phyloP scores from a whole-genome alignment of 1,140 invertebrate genomes.

The Scaptomyza hsui region DNA sequence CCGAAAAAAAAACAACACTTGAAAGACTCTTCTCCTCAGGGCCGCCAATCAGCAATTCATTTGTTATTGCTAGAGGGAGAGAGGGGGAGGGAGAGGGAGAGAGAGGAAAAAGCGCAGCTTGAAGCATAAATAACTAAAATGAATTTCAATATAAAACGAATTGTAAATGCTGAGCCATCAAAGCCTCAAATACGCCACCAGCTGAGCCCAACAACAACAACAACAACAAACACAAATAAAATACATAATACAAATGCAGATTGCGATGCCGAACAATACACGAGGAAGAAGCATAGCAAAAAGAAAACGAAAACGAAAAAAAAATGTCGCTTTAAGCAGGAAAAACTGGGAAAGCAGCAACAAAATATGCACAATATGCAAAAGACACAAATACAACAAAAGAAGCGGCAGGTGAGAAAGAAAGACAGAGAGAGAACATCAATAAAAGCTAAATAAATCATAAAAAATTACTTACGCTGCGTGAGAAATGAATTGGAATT shows the following conservation, averaged over 20 bases:
- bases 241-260: slow-evolving; percentile 17
- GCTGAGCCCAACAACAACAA: slow-evolving; percentile 39
- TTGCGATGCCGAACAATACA: slow-evolving; percentile 28
- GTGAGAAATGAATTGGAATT: slow-evolving; percentile 50
- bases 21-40: slow-evolving; percentile 44
- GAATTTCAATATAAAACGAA: slow-evolving; percentile 60
- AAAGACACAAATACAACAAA: slow-evolving; percentile 46
- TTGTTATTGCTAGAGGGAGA: slow-evolving; percentile 42
- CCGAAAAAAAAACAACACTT: slow-evolving; percentile 24
- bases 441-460: slow-evolving; percentile 65
- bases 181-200: slow-evolving; percentile 42
- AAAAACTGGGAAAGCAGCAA: slow-evolving; percentile 59
- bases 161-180: slow-evolving; percentile 79
- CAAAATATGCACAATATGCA: slow-evolving; percentile 72
- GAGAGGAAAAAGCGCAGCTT: slow-evolving; percentile 63
- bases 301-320: slow-evolving; percentile 26
- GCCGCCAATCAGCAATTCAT: slow-evolving; percentile 60
- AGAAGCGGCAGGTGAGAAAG: slow-evolving; percentile 38
- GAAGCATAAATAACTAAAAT: slow-evolving; percentile 69
- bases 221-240: slow-evolving; percentile 8
- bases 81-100: neutral
- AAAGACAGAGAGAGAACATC: slow-evolving; percentile 27
- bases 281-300: neutral
- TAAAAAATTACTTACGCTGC: slow-evolving; percentile 54
- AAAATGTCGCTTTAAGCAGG: slow-evolving; percentile 44